Conservation (phyloP, 2,797 vertebrate species). For the Chelon auratus region DNA sequence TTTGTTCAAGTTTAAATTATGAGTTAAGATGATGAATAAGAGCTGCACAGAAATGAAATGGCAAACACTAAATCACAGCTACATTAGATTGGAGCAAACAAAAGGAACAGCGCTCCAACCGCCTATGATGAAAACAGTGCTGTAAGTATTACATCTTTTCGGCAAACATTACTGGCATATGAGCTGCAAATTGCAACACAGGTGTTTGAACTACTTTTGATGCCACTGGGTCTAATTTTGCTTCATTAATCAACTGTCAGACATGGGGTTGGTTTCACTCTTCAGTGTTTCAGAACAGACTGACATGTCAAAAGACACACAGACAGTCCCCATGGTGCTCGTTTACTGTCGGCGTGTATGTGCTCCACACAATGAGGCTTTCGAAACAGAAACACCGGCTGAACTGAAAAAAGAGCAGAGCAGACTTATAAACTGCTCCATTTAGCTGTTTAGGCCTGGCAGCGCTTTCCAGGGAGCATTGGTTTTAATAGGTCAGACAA, state of each 20-base stretch:
- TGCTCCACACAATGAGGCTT: conserved; percentile 1
- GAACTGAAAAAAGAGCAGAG: background rate
- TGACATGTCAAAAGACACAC: conserved; percentile 4
- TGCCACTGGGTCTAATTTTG: too few relatives aligned
- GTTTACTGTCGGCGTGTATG: conserved; percentile 7
- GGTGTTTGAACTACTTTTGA: too few relatives aligned
- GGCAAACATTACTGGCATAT: too few relatives aligned
- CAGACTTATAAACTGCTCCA: background rate
- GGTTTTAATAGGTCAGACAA: background rate
- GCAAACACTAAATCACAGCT: background rate
- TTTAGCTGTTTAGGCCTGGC: background rate
- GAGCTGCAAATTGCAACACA: too few relatives aligned
- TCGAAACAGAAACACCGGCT: background rate
- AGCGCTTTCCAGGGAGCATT: background rate
- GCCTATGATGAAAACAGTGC: too few relatives aligned
- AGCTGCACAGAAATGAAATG: too few relatives aligned
- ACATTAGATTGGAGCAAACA: background rate
- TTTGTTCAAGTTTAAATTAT: background rate
- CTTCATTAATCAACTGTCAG: too few relatives aligned
- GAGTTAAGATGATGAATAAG: background rate
- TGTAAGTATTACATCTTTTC: too few relatives aligned
- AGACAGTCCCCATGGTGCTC: background rate
- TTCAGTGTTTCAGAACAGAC: background rate
- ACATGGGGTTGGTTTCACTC: background rate
- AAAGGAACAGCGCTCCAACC: background rate